These are phyloP conservation scores for Calephelis nemesis DNA, from an alignment of 1,140 invertebrate species.

Conservation along the genomic window DNA sequence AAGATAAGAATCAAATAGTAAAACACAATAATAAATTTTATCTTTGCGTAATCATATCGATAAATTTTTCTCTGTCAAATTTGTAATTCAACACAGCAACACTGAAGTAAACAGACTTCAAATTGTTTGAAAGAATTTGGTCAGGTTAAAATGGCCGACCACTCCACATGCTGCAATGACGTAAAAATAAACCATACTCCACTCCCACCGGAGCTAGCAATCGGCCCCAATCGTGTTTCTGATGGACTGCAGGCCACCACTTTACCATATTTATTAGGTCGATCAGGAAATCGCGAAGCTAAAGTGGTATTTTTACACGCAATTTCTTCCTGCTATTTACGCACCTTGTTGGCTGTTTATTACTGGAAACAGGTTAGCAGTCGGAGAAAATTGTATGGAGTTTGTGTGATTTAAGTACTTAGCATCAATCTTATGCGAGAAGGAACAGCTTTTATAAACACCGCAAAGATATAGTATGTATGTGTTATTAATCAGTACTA, in stretches of 20 bases:
- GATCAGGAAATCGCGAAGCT: slow-evolving; percentile 64
- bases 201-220: slow-evolving; percentile 46
- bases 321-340: slow-evolving; percentile 37
- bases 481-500: too few species aligned
- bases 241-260: slow-evolving; percentile 64
- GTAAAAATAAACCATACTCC: slow-evolving; percentile 63
- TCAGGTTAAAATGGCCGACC: slow-evolving; percentile 28
- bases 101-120: slow-evolving; percentile 4
- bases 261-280: slow-evolving; percentile 62
- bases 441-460: too few species aligned
- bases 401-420: background rate
- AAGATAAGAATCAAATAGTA: too few species aligned
- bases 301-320: slow-evolving; percentile 54
- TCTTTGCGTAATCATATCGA: background rate
- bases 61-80: background rate
- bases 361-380: slow-evolving; percentile 5
- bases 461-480: too few species aligned
- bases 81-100: background rate
- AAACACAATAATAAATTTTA: background rate
- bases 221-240: slow-evolving; percentile 56
- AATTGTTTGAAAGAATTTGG: slow-evolving; percentile 28
- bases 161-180: slow-evolving; percentile 53
- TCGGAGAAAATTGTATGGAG: slow-evolving; percentile 9
- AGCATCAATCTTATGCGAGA: background rate
- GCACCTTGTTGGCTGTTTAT: slow-evolving; percentile 15